Percentiles rank a stretch among this genome's conserved stretches.
These are phyloP conservation scores for Otus scops DNA, from an alignment of 2,797 vertebrate species.

Conservation along the genomic window DNA sequence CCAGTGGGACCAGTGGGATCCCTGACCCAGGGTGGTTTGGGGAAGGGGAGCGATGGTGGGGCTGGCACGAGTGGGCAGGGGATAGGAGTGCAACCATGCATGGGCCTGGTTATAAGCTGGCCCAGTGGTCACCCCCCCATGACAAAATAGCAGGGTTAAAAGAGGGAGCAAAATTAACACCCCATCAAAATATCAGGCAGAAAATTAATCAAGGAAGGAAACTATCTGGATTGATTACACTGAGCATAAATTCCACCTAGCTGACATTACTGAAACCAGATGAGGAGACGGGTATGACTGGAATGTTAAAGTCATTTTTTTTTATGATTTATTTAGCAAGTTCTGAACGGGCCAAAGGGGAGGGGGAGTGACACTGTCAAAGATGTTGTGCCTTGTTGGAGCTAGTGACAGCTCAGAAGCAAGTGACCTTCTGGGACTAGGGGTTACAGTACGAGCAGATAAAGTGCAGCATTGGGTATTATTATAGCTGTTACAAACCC, in stretches of 20 bases:
- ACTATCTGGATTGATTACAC: background rate
- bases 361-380: background rate
- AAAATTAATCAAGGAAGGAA: slow-evolving; percentile 23
- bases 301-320: background rate
- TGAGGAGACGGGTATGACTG: background rate
- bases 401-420: background rate
- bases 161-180: background rate
- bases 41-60: background rate
- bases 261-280: background rate
- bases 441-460: background rate
- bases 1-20: background rate
- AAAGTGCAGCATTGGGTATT: background rate
- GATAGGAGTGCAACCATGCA: background rate
- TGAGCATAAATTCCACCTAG: background rate
- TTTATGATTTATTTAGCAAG: background rate
- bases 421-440: background rate
- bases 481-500: background rate
- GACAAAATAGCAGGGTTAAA: background rate
- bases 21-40: rapidly evolving
- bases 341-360: background rate
- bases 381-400: background rate
- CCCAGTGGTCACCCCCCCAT: rapidly evolving
- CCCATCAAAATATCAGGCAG: background rate
- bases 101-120: background rate
- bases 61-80: background rate